A percentile compares a stretch with the other conserved stretches of the same genome.
phyloP scores from a whole-genome alignment of 2,888 invertebrate species.

The Callinectes sapidus region DNA sequence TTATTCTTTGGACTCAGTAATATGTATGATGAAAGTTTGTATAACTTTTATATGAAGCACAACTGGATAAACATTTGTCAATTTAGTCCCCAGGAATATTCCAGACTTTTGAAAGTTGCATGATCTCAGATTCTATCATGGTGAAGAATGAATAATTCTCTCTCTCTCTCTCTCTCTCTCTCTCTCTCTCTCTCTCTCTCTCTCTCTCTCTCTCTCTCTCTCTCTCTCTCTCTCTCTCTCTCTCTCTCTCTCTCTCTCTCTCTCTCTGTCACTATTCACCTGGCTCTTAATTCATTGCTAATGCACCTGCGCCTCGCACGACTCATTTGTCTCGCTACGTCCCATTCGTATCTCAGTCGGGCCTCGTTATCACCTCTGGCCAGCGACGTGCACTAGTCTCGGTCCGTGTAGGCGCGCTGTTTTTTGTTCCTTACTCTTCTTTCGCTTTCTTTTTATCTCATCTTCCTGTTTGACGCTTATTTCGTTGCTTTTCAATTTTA shows the following conservation, averaged over 20 bases:
- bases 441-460: too few species aligned
- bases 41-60: neutral
- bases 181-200: slow-evolving; percentile 29
- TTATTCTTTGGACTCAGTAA: neutral
- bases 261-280: neutral
- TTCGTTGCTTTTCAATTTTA: too few species aligned
- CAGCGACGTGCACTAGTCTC: too few species aligned
- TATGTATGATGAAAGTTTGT: neutral
- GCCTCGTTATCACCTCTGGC: too few species aligned
- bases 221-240: slow-evolving; percentile 42
- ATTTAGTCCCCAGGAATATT: neutral
- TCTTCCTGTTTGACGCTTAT: too few species aligned
- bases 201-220: slow-evolving; percentile 32
- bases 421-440: too few species aligned
- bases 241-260: slow-evolving; percentile 26
- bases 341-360: neutral
- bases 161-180: slow-evolving; percentile 19
- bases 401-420: too few species aligned
- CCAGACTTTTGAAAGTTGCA: neutral
- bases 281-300: neutral
- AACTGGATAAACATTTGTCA: neutral
- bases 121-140: too few species aligned
- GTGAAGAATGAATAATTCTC: neutral
- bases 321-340: neutral
- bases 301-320: neutral